Base-by-base conservation (phyloP, 2,113 vertebrate species). In the Morone chrysops region DNA sequence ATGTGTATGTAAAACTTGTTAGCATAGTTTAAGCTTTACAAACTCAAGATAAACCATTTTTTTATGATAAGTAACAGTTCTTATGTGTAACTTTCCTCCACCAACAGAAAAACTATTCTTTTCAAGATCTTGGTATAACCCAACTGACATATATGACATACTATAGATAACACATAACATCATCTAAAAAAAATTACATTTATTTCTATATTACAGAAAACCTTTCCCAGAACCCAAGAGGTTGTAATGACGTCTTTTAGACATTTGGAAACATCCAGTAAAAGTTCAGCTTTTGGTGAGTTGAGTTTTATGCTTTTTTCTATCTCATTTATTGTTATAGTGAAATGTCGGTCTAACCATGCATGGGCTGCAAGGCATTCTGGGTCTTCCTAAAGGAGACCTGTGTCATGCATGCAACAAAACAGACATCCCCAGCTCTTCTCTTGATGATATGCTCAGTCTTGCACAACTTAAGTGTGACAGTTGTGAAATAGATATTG, bases 401-500 rank as follows among this genome's bases (percentile, higher is more conserved):
- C 18, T 40, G 70, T n/a, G 62, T 51, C 18, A 16, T 43, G 43
- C 17, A 38, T 8, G 2, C 17, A 50, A 59, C 7, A 59, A 56
- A 48, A 8, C 3, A 43, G 7, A 48, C 25, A 17, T 8, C 40
- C 10, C 18, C 9, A 31, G 8, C n/a, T 11, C 7, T 47, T 31
- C 61, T 59, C 11, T 9, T 11, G 6, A 36, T 50, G 22, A 60
- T 48, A 20, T 40, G 5, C 7, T 5, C 13, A 60, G 12, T 51
- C 20, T 70, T 79, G 43, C 50, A 25, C 75, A 75, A 75, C 61
- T 8, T 60, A 6, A 62, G 43, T 20, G 1, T 4, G 13, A 14
- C 71, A 57, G 82, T 72, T 90, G 70, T 72, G 78, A 83, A 83
- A 82, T 9, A 63, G 22, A 62, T 38, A 43, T 14, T 65, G 59